Evolutionary conservation across 2,888 invertebrate genomes (phyloP).

Genomic region (Hedya salicella): DNA sequence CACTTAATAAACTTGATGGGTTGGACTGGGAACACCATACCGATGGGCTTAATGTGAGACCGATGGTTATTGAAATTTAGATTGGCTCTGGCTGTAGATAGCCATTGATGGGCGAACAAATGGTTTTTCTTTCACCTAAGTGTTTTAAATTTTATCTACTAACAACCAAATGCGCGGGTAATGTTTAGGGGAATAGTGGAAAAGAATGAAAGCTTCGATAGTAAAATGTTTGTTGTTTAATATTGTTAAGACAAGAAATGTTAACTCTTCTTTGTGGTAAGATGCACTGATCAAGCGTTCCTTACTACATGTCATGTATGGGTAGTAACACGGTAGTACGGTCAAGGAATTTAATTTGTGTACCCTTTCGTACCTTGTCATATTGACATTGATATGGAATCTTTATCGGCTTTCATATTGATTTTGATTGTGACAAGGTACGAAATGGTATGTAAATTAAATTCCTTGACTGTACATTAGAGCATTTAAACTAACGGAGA

Average conservation of each 20-base stretch:
- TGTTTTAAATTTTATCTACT: constrained; percentile 25
- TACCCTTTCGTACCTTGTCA: too few relatives aligned
- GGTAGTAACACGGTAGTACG: too few relatives aligned
- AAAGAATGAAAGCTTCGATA: neutral
- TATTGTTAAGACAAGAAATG: constrained; percentile 8
- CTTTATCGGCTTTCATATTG: too few relatives aligned
- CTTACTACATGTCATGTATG: too few relatives aligned
- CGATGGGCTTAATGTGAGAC: constrained; percentile 18
- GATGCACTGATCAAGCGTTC: too few relatives aligned
- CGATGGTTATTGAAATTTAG: constrained; percentile 35
- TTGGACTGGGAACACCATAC: constrained; percentile 23
- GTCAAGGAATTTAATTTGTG: too few relatives aligned
- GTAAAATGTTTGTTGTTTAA: constrained; percentile 6
- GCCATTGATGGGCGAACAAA: constrained; percentile 8
- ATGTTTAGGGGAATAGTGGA: constrained; percentile 2
- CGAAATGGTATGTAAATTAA: too few relatives aligned
- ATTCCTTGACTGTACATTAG: too few relatives aligned
- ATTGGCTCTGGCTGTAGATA: constrained; percentile 18
- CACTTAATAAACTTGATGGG: constrained; percentile 41
- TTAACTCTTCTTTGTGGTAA: too few relatives aligned
- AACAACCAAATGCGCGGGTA: constrained; percentile 21
- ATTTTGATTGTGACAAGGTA: too few relatives aligned
- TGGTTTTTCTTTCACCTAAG: constrained; percentile 16
- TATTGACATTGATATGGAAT: too few relatives aligned
- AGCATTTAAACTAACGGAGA: too few relatives aligned